Percentiles rank a stretch among this genome's conserved stretches.
Evolutionary conservation across 2,888 invertebrate species (phyloP).

Genomic region (Xiphydria camelus): DNA sequence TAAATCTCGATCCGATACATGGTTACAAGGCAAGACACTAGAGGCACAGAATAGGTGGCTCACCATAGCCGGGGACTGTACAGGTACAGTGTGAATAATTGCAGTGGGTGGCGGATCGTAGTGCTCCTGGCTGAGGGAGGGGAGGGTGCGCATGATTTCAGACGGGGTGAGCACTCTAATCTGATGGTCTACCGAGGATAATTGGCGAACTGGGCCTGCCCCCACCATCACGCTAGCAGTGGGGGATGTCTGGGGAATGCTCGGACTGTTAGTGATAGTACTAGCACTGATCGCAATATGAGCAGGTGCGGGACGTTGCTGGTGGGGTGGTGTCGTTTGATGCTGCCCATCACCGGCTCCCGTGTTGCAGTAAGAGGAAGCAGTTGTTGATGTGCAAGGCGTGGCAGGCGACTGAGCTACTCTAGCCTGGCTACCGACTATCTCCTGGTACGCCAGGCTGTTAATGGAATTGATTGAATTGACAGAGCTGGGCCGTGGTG

Average conservation of each 20-base stretch:
- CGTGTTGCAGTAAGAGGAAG: conserved; percentile 39
- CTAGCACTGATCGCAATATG: conserved; percentile 41
- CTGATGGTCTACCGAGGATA: conserved; percentile 72
- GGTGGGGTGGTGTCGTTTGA: conserved; percentile 43
- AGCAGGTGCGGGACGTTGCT: conserved; percentile 28
- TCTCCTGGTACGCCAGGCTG: conserved; percentile 47
- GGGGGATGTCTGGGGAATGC: conserved; percentile 42
- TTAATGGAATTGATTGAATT: conserved; percentile 48
- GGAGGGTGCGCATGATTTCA: conserved; percentile 89
- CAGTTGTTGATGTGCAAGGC: conserved; percentile 38
- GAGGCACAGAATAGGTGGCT: conserved; percentile 57
- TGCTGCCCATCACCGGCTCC: conserved; percentile 49
- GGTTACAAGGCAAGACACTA: conserved; percentile 54
- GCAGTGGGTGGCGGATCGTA: conserved; percentile 65
- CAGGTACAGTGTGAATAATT: conserved; percentile 59
- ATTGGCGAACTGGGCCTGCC: conserved; percentile 59
- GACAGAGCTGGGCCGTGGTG: conserved; percentile 51
- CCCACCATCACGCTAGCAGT: conserved; percentile 52
- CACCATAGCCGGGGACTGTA: conserved; percentile 59
- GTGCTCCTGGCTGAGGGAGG: conserved; percentile 77
- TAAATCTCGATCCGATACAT: conserved; percentile 46
- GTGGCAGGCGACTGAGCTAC: conserved; percentile 48
- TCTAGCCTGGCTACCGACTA: conserved; percentile 41
- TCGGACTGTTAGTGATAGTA: conserved; percentile 39
- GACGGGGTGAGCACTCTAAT: conserved; percentile 87